These are phyloP conservation scores for Catonia carolina DNA, from an alignment of 2,888 invertebrate species.

Conservation along the genomic window DNA sequence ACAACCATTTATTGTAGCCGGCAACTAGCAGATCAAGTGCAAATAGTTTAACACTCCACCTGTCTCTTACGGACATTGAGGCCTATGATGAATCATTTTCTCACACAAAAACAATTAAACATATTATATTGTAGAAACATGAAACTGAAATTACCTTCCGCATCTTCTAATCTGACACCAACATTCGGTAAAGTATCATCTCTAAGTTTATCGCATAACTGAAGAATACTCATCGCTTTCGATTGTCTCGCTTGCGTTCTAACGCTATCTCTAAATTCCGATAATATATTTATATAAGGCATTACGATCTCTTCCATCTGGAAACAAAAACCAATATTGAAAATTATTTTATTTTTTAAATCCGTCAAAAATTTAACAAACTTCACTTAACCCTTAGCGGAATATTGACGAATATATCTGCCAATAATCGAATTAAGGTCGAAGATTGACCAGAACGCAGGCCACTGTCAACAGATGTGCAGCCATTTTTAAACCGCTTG, in stretches of 20 bases:
- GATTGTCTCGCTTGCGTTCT: slow-evolving; percentile 58
- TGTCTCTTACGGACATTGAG: no score
- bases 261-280: slow-evolving; percentile 76
- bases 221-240: slow-evolving; percentile 63
- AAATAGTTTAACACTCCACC: no score
- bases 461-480: slow-evolving; percentile 22
- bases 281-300: slow-evolving; percentile 81
- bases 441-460: no score
- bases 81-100: no score
- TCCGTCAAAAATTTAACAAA: slow-evolving; percentile 6
- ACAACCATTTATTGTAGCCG: no score
- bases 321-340: slow-evolving; percentile 21
- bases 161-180: slow-evolving; percentile 92
- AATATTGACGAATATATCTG: no score
- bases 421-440: no score
- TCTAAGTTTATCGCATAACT: slow-evolving; percentile 80
- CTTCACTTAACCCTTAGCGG: neutral
- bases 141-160: slow-evolving; percentile 61
- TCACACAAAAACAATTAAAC: no score
- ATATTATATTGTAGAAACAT: no score
- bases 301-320: slow-evolving; percentile 71
- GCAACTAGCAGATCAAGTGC: no score
- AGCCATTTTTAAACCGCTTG: slow-evolving; percentile 22
- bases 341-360: slow-evolving; percentile 7
- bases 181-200: slow-evolving; percentile 82